Base-by-base conservation (phyloP, 2,888 invertebrate species). In the Timema podura region DNA sequence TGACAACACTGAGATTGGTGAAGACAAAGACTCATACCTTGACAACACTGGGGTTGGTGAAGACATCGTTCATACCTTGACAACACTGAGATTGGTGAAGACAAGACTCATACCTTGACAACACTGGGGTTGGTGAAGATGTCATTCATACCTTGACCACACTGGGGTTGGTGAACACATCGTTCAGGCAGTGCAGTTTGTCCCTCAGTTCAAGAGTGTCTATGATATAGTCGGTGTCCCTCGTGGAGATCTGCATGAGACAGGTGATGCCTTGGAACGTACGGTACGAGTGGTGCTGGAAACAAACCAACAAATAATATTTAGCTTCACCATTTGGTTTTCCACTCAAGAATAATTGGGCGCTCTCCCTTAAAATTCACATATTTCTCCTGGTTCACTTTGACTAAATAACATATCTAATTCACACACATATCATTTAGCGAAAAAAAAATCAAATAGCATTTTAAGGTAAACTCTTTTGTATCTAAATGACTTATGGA, bases 251-350 rank as follows among this genome's bases (percentile, higher is more conserved):
- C 84, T 99, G 98, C 81, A 99, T 89, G 3, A 99, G 84, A 80
- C 98, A 99, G 0, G 98, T 96, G 69, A 98, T 89, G 0, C 98
- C 99, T 84, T 92, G 91, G 80, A 92, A 99, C 0, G 92, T 90
- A 71, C 98, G 86, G 79, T 95, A 96, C 0, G 92, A 91, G 81
- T 99, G 97, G 81, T 97, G 96, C 84, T 88, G 79, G 48, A 82
- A 79, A 65, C 61, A 67, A 70, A 48, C 67, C 8, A 16, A 68
- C 57, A 46, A 66, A 68, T 51, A 1, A 51, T n/a, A 51, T 13
- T 51, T 51, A 51, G n/a, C 11, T n/a, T 13, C 11, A 51, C 3
- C 2, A 51, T 13, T 13, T 51, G 11, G 51, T n/a, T 51, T 51
- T 51, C 2, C 1, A 51, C n/a, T 51, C 59, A 59, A 15, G 15